Conservation (phyloP, 2,888 invertebrate genomes). For the Cerastis leucographa region DNA sequence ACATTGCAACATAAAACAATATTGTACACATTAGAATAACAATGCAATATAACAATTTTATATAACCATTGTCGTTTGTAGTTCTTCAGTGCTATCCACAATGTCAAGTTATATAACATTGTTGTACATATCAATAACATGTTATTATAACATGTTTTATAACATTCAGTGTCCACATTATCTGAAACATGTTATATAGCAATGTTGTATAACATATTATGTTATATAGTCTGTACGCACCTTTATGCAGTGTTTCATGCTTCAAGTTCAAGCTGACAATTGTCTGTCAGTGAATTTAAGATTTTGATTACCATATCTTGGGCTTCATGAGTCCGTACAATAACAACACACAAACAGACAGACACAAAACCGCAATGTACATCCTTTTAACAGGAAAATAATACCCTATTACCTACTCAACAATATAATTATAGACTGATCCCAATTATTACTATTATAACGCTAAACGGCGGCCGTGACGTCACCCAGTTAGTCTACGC, state of each 20-base stretch:
- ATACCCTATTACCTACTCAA: background rate
- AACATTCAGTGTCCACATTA: no score
- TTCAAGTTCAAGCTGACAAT: background rate
- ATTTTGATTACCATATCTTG: background rate
- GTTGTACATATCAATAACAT: no score
- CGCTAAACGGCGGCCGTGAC: constrained; percentile 45
- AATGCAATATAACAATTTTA: no score
- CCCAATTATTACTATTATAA: background rate
- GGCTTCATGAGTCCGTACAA: background rate
- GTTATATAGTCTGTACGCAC: no score
- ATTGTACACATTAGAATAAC: no score
- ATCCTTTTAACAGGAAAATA: constrained; percentile 5
- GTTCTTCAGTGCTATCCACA: no score
- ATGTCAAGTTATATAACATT: no score
- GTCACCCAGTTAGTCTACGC: constrained; percentile 36
- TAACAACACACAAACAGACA: background rate
- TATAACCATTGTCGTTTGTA: no score
- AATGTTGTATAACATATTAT: no score
- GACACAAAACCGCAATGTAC: constrained; percentile 5
- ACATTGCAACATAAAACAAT: no score
- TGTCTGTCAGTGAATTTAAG: background rate
- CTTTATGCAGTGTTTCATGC: background rate
- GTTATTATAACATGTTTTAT: no score
- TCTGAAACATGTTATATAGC: no score
- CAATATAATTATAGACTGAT: background rate